phyloP scores from a whole-genome alignment of 1,140 invertebrate species.

The Zaprionus inermis region DNA sequence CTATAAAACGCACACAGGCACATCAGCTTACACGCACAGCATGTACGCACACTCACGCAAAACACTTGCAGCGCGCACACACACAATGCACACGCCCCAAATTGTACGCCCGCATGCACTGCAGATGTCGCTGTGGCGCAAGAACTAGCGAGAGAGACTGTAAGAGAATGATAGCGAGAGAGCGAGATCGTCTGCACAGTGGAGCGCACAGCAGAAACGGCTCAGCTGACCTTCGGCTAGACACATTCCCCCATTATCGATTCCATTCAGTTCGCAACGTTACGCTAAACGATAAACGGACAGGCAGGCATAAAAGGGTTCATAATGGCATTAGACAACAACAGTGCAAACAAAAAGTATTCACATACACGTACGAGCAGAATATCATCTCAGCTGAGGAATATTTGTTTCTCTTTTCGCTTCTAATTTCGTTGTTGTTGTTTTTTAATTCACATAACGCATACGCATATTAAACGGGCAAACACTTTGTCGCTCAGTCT shows the following conservation, averaged over 20 bases:
- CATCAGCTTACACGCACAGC: slow-evolving; percentile 12
- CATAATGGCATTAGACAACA: slow-evolving; percentile 46
- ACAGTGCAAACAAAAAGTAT: slow-evolving; percentile 19
- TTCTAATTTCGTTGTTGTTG: slow-evolving; percentile 20
- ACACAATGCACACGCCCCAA: slow-evolving; percentile 40
- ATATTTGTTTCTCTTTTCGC: slow-evolving; percentile 27
- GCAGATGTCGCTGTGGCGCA: slow-evolving; percentile 7
- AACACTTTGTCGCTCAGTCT: slow-evolving; percentile 31
- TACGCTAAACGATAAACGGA: slow-evolving; percentile 44
- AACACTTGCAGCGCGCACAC: too few relatives aligned
- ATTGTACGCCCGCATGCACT: slow-evolving; percentile 65
- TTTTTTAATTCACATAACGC: slow-evolving; percentile 46
- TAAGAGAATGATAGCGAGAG: background rate
- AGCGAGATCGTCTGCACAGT: slow-evolving; percentile 55
- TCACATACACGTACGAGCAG: background rate
- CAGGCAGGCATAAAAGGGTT: slow-evolving; percentile 30
- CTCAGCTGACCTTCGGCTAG: slow-evolving; percentile 26
- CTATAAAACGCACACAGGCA: slow-evolving; percentile 33
- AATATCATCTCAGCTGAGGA: slow-evolving; percentile 18
- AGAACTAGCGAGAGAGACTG: background rate
- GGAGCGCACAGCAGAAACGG: slow-evolving; percentile 28
- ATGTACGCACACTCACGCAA: too few relatives aligned
- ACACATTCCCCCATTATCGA: slow-evolving; percentile 40
- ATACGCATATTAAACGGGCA: slow-evolving; percentile 35
- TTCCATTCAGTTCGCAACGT: slow-evolving; percentile 41